phyloP scores from a whole-genome alignment of 2,797 vertebrate species.

The Muscicapa striata region DNA sequence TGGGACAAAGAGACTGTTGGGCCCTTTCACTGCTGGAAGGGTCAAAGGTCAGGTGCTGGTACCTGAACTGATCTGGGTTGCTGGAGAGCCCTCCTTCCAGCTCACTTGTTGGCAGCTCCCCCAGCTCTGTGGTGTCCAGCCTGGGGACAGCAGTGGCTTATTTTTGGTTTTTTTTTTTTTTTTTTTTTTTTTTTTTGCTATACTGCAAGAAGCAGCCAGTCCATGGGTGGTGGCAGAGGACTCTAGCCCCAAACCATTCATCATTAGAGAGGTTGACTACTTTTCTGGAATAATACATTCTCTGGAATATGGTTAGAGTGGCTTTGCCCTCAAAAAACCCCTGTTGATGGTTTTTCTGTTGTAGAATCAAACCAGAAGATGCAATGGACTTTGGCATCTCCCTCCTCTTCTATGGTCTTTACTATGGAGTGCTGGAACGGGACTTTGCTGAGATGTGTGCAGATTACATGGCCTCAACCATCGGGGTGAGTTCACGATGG shows the following conservation, averaged over 20 bases:
- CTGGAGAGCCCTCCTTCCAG: not conserved
- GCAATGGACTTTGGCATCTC: conserved; percentile 98
- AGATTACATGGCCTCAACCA: conserved; percentile 98
- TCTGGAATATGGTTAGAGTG: not conserved
- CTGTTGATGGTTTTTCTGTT: not conserved
- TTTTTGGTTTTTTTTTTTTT: no score
- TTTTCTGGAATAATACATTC: not conserved
- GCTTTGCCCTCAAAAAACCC: not conserved
- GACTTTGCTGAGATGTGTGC: conserved; percentile 99
- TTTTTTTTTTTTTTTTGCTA: not conserved
- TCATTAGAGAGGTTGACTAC: not conserved
- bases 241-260: not conserved
- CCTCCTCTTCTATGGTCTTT: conserved; percentile 95
- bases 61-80: not conserved
- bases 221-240: not conserved
- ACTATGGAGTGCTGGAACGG: conserved; percentile 94
- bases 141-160: not conserved
- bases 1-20: not conserved
- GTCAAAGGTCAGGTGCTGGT: not conserved
- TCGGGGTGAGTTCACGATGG: conserved; percentile 82
- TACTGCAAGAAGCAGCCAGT: not conserved
- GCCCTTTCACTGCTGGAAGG: not conserved
- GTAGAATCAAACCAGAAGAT: conserved; percentile 96
- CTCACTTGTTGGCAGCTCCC: not conserved
- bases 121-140: not conserved